Conservation (phyloP, 2,797 vertebrate genomes). For the Brachymystax lenok region DNA sequence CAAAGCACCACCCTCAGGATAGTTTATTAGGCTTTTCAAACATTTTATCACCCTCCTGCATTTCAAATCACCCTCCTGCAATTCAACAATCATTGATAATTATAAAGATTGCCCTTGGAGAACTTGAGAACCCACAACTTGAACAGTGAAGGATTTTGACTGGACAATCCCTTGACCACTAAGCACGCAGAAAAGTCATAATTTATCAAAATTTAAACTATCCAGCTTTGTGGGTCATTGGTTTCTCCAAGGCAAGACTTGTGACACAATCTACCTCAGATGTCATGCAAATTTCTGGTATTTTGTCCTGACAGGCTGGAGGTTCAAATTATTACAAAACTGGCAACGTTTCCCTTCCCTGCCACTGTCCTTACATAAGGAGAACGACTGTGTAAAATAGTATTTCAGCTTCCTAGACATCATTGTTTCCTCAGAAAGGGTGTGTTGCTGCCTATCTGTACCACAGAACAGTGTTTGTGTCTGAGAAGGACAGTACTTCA, state of each 20-base stretch:
- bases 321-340: slow-evolving; percentile 6
- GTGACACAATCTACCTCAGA: slow-evolving; percentile 60
- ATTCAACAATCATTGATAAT: slow-evolving; percentile 11
- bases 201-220: neutral
- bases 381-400: neutral
- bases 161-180: slow-evolving; percentile 13
- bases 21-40: slow-evolving; percentile 17
- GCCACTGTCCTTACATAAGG: neutral
- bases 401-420: neutral
- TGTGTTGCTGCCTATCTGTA: neutral
- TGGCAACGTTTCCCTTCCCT: neutral
- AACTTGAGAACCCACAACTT: slow-evolving; percentile 14
- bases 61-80: slow-evolving; percentile 5
- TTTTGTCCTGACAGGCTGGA: slow-evolving; percentile 27
- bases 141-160: slow-evolving; percentile 14
- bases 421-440: neutral
- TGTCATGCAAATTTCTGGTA: slow-evolving; percentile 31
- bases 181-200: slow-evolving; percentile 3
- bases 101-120: neutral
- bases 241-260: slow-evolving; percentile 32
- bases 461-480: neutral
- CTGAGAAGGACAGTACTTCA: neutral
- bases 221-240: slow-evolving; percentile 4
- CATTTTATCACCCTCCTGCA: slow-evolving; percentile 8
- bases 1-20: slow-evolving; percentile 12